Evolutionary conservation across 2,888 invertebrate species (phyloP), one percentile per base, ranked within the genome.

Genomic region (Punctoribates punctum): DNA sequence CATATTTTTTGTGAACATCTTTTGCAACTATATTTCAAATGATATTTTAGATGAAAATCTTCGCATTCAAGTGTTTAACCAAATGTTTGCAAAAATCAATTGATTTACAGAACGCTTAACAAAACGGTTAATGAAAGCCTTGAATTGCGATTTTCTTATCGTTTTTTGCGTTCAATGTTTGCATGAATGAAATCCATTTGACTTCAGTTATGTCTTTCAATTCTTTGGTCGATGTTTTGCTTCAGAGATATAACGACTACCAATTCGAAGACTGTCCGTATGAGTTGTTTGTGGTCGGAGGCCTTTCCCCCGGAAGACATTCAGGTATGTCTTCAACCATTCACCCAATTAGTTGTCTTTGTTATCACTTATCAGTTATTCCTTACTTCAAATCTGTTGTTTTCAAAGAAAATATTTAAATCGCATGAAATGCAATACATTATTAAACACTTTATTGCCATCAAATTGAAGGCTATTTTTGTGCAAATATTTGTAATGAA

Each of bases 201-300:
- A 20, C 1, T 78, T 13, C 74, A 78, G 80, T 51, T 67, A 94
- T 94, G 94, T 92, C 93, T 85, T 92, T 62, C 20, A 75, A 75
- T 73, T 79, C 94, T 82, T 87, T 94, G 81, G 85, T 94, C 83
- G 94, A 94, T 88, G 94, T 94, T 80, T 87, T 94, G 81, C 92
- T 93, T 86, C 88, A 90, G 81, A 94, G 94, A 84, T 95, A 95
- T 85, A 89, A 89, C 27, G 85, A 85, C 79, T 85, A 85, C 79
- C 88, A 88, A 78, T 81, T 83, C 80, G 80, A 83, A 80, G 79
- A 89, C 82, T 87, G 90, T 81, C 89, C 91, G 38, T 90, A 93
- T 78, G 91, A 92, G 81, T 93, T 94, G 82, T 93, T 91, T 83
- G 91, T 94, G 91, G 92, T 23, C 87, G 83, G 78, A 82, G 83